These are phyloP conservation scores for Saguinus imperator DNA, from an alignment of 2,113 vertebrate species.

Conservation along the genomic window DNA sequence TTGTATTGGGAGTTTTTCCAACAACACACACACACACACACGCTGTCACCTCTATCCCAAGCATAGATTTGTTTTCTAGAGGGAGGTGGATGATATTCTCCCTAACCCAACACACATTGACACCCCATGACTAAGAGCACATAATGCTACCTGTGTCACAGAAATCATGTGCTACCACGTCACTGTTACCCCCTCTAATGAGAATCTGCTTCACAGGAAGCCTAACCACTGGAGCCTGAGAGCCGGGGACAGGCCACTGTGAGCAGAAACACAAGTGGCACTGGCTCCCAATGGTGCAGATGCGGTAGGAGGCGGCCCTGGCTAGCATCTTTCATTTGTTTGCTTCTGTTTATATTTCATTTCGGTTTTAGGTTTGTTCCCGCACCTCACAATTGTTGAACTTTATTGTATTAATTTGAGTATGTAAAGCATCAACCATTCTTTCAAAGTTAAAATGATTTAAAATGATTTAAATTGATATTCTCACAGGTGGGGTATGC, in stretches of 20 bases:
- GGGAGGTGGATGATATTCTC: background rate
- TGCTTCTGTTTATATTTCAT: background rate
- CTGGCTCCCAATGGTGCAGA: rapidly evolving
- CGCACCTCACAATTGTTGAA: background rate
- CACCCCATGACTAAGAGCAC: background rate
- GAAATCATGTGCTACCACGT: background rate
- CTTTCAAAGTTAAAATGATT: background rate
- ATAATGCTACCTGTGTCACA: background rate
- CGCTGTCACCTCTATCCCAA: background rate
- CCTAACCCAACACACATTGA: background rate
- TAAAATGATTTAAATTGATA: background rate
- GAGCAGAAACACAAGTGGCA: background rate
- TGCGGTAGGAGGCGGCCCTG: background rate
- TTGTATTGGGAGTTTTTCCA: background rate
- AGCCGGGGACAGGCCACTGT: background rate
- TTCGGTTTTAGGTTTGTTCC: background rate
- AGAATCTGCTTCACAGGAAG: background rate
- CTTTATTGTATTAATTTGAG: background rate
- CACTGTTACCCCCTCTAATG: rapidly evolving
- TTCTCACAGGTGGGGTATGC: background rate
- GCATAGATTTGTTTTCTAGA: background rate
- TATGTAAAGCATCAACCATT: background rate
- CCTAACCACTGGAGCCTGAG: no score
- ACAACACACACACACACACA: background rate
- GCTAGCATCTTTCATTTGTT: background rate